Evolutionary conservation across 2,888 invertebrate species (phyloP).

Genomic region (Ganaspis brasiliensis): DNA sequence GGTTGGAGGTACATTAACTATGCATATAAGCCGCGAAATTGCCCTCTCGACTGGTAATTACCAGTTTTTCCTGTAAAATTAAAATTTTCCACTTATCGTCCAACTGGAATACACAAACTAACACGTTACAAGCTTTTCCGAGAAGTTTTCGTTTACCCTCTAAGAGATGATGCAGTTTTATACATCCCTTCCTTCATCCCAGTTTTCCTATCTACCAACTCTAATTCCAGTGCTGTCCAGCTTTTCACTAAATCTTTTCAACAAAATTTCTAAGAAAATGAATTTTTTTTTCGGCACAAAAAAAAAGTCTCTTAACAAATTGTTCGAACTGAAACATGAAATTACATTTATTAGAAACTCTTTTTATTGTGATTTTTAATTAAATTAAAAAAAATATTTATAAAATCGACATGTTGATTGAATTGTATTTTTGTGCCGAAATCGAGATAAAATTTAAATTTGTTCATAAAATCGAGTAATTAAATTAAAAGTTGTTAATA

Average conservation of each 20-base stretch:
- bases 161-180: slow-evolving; percentile 32
- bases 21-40: slow-evolving; percentile 73
- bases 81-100: slow-evolving; percentile 70
- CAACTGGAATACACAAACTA: slow-evolving; percentile 44
- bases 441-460: too few species aligned
- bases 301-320: too few species aligned
- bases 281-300: background rate
- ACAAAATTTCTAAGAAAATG: slow-evolving; percentile 3
- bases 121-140: slow-evolving; percentile 23
- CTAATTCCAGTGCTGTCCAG: background rate
- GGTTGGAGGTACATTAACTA: slow-evolving; percentile 67
- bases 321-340: too few species aligned
- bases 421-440: too few species aligned
- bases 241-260: slow-evolving; percentile 32
- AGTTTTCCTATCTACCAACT: background rate
- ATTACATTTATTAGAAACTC: too few species aligned
- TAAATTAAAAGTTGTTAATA: slow-evolving; percentile 5
- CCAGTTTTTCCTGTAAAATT: slow-evolving; percentile 67
- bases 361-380: too few species aligned
- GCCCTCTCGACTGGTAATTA: slow-evolving; percentile 69
- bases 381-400: too few species aligned
- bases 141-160: background rate
- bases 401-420: too few species aligned
- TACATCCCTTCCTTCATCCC: background rate
- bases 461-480: background rate